Conservation (phyloP, 2,888 invertebrate species). For the Leucoptera coffeella region DNA sequence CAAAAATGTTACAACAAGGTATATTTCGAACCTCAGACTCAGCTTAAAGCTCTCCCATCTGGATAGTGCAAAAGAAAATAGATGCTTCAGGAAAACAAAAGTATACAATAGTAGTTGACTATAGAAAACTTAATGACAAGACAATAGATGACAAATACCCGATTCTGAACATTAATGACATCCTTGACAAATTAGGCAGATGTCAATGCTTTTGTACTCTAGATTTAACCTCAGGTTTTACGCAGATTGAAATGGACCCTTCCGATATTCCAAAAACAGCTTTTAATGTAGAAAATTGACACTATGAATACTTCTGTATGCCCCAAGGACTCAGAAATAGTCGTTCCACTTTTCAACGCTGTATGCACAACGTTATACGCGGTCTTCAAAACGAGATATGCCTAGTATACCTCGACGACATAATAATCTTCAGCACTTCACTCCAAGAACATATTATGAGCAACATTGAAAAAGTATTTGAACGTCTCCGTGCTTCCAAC, state of each 20-base stretch:
- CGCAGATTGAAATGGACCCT: conserved; percentile 6
- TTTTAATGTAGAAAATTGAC: conserved; percentile 11
- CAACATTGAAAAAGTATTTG: conserved; percentile 9
- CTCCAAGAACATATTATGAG: conserved; percentile 4
- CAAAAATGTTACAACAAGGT: conserved; percentile 3
- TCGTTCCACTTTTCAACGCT: not conserved
- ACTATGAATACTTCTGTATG: too few relatives aligned
- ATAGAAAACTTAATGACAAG: conserved; percentile 10
- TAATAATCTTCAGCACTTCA: conserved; percentile 1
- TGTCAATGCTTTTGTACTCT: conserved; percentile 6
- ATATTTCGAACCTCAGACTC: conserved; percentile 3
- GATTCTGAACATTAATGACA: conserved; percentile 9
- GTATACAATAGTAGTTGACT: conserved; percentile 10
- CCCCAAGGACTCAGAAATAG: not conserved
- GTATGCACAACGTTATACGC: not conserved
- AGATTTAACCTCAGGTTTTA: conserved; percentile 5
- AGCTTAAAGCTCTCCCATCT: conserved; percentile 9
- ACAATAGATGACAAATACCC: conserved; percentile 10
- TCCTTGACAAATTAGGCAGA: conserved; percentile 9
- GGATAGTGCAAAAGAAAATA: conserved; percentile 10
- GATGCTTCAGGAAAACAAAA: conserved; percentile 8
- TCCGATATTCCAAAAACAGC: conserved; percentile 10
- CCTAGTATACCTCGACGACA: not conserved
- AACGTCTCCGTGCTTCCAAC: too few relatives aligned
- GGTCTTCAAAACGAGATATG: not conserved